Evolutionary conservation across 2,888 invertebrate species (phyloP).

Genomic region (Esperia sulphurella): DNA sequence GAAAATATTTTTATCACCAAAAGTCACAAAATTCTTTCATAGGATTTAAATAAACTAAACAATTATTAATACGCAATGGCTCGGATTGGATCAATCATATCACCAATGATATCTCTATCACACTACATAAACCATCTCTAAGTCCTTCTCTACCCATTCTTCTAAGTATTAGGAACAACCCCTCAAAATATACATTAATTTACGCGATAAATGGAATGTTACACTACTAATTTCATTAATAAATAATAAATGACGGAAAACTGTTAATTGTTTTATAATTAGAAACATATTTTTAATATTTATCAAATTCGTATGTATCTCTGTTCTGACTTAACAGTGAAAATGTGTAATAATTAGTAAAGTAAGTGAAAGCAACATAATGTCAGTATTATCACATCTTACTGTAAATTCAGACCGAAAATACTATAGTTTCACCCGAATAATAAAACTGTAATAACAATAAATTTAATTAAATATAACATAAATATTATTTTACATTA

Average conservation of each 20-base stretch:
- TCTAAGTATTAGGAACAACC: slow-evolving; percentile 66
- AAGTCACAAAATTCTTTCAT: no score
- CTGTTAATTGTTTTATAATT: neutral
- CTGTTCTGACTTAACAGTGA: neutral
- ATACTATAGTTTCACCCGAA: slow-evolving; percentile 42
- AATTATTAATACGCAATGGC: no score
- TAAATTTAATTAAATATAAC: slow-evolving; percentile 63
- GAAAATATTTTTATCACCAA: no score
- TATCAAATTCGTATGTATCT: no score
- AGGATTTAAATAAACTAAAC: no score
- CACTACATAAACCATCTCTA: slow-evolving; percentile 9
- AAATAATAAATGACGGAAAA: slow-evolving; percentile 16
- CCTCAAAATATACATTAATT: slow-evolving; percentile 51
- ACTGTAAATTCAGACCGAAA: no score
- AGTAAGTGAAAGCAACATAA: no score
- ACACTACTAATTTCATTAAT: slow-evolving; percentile 40
- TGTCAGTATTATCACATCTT: no score
- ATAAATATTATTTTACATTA: slow-evolving; percentile 79
- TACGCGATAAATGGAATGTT: slow-evolving; percentile 50
- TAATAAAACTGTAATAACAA: slow-evolving; percentile 62
- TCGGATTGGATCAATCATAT: neutral
- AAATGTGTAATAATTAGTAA: no score
- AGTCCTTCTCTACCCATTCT: slow-evolving; percentile 33
- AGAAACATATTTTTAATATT: neutral
- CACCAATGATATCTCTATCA: no score